phyloP scores from a whole-genome alignment of 2,797 vertebrate genomes.

The Synanceia verrucosa region DNA sequence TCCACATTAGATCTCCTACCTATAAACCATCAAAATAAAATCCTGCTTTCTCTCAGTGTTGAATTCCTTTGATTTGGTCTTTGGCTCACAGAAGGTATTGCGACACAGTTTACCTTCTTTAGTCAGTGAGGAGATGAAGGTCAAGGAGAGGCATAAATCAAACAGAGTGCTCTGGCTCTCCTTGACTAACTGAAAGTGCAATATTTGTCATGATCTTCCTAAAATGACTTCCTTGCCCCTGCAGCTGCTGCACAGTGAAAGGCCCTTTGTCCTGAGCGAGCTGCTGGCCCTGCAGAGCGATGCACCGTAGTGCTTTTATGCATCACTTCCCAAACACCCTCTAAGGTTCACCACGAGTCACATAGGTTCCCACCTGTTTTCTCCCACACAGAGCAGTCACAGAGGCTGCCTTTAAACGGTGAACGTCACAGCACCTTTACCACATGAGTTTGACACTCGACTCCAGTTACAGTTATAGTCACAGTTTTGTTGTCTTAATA shows the following conservation, averaged over 20 bases:
- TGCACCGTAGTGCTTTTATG: conserved; percentile 49
- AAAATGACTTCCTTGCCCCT: conserved; percentile 69
- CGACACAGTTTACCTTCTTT: conserved; percentile 35
- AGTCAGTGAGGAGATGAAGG: conserved; percentile 43
- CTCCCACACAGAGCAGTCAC: neutral
- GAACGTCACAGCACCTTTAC: conserved; percentile 2
- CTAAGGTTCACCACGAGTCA: conserved; percentile 26
- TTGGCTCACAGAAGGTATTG: conserved; percentile 24
- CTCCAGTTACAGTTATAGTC: neutral
- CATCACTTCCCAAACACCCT: conserved; percentile 38
- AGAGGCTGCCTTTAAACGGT: neutral
- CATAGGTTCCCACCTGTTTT: conserved; percentile 37
- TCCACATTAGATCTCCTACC: neutral
- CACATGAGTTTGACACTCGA: conserved; percentile 1
- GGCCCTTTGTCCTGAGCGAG: conserved; percentile 74
- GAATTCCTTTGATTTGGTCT: conserved; percentile 46
- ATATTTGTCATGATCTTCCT: conserved; percentile 83
- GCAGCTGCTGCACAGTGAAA: conserved; percentile 76
- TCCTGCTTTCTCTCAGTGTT: neutral
- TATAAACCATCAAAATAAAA: neutral
- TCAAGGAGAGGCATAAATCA: conserved; percentile 64
- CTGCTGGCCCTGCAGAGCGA: conserved; percentile 52
- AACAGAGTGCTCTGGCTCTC: conserved; percentile 45
- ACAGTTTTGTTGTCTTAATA: neutral
- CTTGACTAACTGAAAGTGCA: conserved; percentile 70